Conservation (phyloP, 2,113 vertebrate species). For the Sturnira hondurensis region DNA sequence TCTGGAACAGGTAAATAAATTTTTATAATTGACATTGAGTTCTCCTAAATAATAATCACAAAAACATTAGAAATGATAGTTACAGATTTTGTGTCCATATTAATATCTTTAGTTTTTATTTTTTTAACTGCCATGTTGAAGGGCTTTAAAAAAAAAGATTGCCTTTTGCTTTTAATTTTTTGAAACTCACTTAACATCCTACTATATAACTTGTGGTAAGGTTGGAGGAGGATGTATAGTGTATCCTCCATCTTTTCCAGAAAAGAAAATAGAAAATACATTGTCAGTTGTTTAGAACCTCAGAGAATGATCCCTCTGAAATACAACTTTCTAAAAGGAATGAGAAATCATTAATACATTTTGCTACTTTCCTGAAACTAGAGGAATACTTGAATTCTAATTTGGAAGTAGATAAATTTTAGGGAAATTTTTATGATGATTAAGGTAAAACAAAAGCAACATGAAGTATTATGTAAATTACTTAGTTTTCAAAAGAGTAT, state of each 20-base stretch:
- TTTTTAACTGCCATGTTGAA: not conserved
- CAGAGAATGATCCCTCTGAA: not conserved
- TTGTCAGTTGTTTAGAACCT: not conserved
- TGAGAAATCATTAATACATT: not conserved
- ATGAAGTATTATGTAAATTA: not conserved
- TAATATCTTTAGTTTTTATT: not conserved
- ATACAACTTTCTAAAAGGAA: not conserved
- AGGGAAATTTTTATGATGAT: not conserved
- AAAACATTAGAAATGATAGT: not conserved
- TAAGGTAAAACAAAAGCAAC: conserved; percentile 14
- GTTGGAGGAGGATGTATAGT: not conserved
- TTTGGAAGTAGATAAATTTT: conserved; percentile 28
- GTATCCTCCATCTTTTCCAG: not conserved
- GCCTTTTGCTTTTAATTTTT: not conserved
- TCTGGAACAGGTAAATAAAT: conserved; percentile 91
- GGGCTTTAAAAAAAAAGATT: not conserved
- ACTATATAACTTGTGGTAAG: not conserved
- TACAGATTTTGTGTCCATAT: not conserved
- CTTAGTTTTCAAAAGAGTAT: not conserved
- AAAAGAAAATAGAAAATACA: not conserved
- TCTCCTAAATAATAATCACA: not conserved
- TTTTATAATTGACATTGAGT: conserved; percentile 23
- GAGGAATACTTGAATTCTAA: conserved; percentile 17
- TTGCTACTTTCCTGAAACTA: not conserved
- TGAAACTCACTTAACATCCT: not conserved